Percentiles rank a stretch among this genome's conserved stretches.
Evolutionary conservation across 92 coral and sea anemone genomes (phyloP).

Genomic region (Palythoa caribaeorum): DNA sequence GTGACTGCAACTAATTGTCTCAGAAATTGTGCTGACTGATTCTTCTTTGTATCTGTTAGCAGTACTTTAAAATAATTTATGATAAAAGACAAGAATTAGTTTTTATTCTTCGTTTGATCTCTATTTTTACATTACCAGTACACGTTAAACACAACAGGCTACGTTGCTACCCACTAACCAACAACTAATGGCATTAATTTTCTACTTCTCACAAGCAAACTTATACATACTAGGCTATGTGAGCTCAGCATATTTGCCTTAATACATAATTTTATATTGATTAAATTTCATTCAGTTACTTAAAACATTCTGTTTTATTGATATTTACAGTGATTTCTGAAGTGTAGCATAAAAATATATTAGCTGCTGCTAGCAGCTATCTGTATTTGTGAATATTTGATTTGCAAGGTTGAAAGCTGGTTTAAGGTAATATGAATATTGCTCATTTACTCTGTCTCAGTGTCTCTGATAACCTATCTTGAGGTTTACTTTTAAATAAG

Average conservation of each 20-base stretch:
- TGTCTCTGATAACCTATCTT: not conserved
- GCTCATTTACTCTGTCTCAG: not conserved
- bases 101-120: no score
- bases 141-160: no score
- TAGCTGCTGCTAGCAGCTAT: conserved; percentile 14
- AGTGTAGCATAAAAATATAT: conserved; percentile 29
- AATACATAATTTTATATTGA: not conserved
- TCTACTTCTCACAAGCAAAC: not conserved
- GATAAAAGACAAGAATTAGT: no score
- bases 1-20: no score
- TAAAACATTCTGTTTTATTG: not conserved
- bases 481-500: not conserved
- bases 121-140: no score
- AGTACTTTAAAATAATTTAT: no score
- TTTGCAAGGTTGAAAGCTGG: not conserved
- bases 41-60: no score
- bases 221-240: not conserved
- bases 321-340: conserved; percentile 22
- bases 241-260: conserved; percentile 30
- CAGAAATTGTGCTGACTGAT: no score
- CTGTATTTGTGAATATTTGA: not conserved
- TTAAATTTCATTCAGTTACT: not conserved
- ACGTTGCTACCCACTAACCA: not conserved
- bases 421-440: not conserved
- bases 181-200: not conserved